A percentile compares a stretch with the other conserved stretches of the same genome.
phyloP scores from a whole-genome alignment of 1,140 invertebrate genomes.

The Anastatus disparis region DNA sequence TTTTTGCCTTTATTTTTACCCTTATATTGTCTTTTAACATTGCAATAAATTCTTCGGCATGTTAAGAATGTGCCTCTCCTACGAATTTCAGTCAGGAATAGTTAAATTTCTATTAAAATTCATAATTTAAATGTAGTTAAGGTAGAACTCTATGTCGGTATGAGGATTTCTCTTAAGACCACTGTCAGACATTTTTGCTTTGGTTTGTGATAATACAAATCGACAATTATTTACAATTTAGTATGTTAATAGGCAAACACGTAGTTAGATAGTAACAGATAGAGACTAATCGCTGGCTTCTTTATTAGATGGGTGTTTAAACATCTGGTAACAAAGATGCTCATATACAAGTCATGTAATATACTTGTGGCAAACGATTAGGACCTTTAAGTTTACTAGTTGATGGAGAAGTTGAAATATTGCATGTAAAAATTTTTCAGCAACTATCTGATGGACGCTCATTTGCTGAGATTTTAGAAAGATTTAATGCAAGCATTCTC shows the following conservation, averaged over 20 bases:
- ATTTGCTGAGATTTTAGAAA: conserved; percentile 80
- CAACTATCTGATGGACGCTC: conserved; percentile 73
- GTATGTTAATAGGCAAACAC: conserved; percentile 90
- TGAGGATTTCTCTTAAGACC: no score
- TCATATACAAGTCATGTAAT: conserved; percentile 91
- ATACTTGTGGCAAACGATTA: conserved; percentile 85
- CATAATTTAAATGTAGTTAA: no score
- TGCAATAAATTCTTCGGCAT: no score
- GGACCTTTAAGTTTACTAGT: conserved; percentile 88
- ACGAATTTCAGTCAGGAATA: no score
- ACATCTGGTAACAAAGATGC: conserved; percentile 97
- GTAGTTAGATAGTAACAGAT: conserved; percentile 88
- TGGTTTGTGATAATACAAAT: conserved; percentile 89
- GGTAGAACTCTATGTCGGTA: no score
- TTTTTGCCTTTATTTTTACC: no score
- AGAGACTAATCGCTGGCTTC: conserved; percentile 96
- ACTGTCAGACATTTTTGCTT: conserved; percentile 88
- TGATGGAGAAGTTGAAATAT: conserved; percentile 95
- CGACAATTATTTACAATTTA: conserved; percentile 95
- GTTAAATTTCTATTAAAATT: no score
- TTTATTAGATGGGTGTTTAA: conserved; percentile 92
- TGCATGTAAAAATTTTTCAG: conserved; percentile 85
- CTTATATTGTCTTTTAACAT: no score
- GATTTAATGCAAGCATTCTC: conserved; percentile 98
- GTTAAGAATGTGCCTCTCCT: no score